Evolutionary conservation across 2,888 invertebrate species (phyloP), one percentile per base, ranked within the genome.

Genomic region (Formica aserva): DNA sequence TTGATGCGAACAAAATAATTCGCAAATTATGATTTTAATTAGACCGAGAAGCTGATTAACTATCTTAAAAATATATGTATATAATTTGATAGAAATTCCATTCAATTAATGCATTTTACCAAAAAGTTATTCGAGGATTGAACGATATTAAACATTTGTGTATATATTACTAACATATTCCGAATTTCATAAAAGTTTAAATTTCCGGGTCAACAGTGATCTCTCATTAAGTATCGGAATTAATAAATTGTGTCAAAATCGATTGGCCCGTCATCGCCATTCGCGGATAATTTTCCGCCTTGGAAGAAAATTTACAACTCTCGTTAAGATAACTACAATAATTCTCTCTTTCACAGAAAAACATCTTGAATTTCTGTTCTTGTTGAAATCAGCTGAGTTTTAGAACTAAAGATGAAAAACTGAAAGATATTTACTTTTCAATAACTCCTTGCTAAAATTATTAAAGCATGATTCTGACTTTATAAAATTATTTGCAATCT

Each of bases 221-320:
- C 22, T n/a, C 9, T 8, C 2, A 13, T 22, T 57, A 57, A 78
- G 67, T 67, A 41, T 57, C 15, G 57, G 38, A 22, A 57, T 67
- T 67, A 67, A 78, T 60, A 57, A 38, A 60, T 69, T 22, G 67
- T 38, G 22, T 32, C 15, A 32, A 32, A 41, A 41, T 32, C 67
- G 57, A 60, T 60, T 60, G 57, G 22, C 32, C 60, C 45, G 32
- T 77, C 57, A 77, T 66, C 66, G 55, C 57, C 57, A 62, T 15
- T 60, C 41, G 57, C 8, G 55, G 22, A 29, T 32, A 71, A 8
- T 41, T 22, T 3, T 4, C 26, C 22, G 22, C 22, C 15, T 1
- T n/a, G 65, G 52, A 15, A 65, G 69, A 78, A 60, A 78, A 78
- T 78, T 45, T 57, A 78, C 32, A 60, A 26, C 32, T 69, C 29